Conservation (phyloP, 2,113 vertebrate species). For the Laticauda laticaudata region DNA sequence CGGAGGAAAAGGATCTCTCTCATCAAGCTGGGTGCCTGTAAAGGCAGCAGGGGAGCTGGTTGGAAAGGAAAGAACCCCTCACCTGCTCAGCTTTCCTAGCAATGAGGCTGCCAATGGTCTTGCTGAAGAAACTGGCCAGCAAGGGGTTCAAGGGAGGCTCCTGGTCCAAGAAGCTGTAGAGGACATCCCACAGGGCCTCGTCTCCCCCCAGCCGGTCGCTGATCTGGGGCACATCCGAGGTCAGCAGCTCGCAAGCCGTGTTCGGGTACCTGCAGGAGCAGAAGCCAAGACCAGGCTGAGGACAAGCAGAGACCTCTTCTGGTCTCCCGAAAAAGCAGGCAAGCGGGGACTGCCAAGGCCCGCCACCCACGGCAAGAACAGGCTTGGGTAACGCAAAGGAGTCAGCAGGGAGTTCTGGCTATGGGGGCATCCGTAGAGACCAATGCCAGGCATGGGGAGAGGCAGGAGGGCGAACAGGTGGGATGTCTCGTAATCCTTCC, state of each 20-base stretch:
- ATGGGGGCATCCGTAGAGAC: neutral
- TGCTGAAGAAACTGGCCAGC: constrained; percentile 98
- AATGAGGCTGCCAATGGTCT: constrained; percentile 94
- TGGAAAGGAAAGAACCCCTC: neutral
- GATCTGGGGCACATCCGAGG: constrained; percentile 90
- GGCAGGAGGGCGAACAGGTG: no score
- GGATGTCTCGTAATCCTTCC: neutral
- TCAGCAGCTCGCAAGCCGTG: constrained; percentile 94
- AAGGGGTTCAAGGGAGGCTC: constrained; percentile 92
- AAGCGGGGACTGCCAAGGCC: neutral
- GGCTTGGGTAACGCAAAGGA: neutral
- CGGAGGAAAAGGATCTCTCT: neutral
- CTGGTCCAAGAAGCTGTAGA: constrained; percentile 88
- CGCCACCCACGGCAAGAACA: neutral
- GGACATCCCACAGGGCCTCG: constrained; percentile 83
- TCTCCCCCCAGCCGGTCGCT: constrained; percentile 91
- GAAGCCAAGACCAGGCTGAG: neutral
- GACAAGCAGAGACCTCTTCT: neutral
- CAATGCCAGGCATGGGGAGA: neutral
- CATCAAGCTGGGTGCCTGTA: neutral
- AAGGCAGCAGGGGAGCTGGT: neutral
- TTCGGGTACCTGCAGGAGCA: constrained; percentile 82
- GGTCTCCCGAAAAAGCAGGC: neutral
- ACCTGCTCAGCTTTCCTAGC: constrained; percentile 96
- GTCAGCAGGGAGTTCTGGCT: rapidly evolving